A percentile compares a stretch with the other conserved stretches of the same genome.
These are phyloP conservation scores for Alcedo quadribrachys DNA, from an alignment of 2,797 vertebrate genomes.

Conservation along the genomic window DNA sequence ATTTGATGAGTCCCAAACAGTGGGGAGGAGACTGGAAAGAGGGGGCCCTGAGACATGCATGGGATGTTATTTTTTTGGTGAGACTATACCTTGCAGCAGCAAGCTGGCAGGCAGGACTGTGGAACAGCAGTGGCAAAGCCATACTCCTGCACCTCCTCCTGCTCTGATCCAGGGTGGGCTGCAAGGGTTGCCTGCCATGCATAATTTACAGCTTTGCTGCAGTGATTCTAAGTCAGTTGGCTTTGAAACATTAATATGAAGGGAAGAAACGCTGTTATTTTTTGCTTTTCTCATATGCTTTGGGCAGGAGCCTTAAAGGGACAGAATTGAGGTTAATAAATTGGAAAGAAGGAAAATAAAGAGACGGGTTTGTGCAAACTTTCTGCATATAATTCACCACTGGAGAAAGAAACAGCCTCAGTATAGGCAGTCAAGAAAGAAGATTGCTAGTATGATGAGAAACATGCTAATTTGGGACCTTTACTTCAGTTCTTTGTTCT, in stretches of 20 bases:
- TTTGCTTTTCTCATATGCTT: not conserved
- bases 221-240: not conserved
- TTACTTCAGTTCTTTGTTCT: not conserved
- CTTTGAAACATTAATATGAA: slow-evolving; percentile 13
- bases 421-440: not conserved
- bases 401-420: not conserved
- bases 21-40: not conserved
- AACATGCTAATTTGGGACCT: not conserved
- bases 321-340: slow-evolving; percentile 29
- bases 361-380: not conserved
- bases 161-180: not conserved
- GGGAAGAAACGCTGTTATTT: slow-evolving; percentile 10
- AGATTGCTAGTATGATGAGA: no score
- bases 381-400: not conserved
- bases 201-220: slow-evolving; percentile 14
- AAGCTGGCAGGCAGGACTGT: not conserved
- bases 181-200: not conserved
- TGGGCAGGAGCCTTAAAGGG: slow-evolving; percentile 42
- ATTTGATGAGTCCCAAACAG: not conserved
- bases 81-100: not conserved
- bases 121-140: not conserved
- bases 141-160: not conserved
- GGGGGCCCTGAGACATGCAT: not conserved
- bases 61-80: not conserved
- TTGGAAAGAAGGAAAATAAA: slow-evolving; percentile 10